Conservation (phyloP, 2,888 invertebrate species). For the Synergus gifuensis region DNA sequence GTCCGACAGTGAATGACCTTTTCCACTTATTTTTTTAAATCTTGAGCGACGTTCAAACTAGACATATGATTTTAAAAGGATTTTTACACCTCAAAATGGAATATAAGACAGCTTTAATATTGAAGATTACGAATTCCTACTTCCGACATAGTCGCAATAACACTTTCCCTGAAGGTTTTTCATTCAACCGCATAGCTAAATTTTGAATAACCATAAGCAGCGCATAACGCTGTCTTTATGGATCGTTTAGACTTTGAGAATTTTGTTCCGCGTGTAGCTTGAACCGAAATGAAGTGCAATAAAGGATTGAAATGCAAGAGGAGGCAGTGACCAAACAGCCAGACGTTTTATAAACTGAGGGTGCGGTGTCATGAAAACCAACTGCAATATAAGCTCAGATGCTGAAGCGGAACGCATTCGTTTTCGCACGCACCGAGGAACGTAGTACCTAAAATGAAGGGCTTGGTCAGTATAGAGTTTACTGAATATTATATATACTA, state of each 20-base stretch:
- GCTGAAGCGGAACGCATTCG: conserved; percentile 28
- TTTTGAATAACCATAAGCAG: neutral
- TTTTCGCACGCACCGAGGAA: conserved; percentile 35
- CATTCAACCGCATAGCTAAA: conserved; percentile 27
- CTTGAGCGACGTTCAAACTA: neutral
- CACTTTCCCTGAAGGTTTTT: conserved; percentile 12
- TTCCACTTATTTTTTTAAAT: neutral
- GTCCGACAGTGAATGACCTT: neutral
- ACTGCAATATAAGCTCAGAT: conserved; percentile 36
- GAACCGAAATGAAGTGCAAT: conserved; percentile 27
- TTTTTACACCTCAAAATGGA: neutral
- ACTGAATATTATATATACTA: too few species aligned
- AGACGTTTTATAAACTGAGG: conserved; percentile 33
- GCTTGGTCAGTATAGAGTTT: neutral
- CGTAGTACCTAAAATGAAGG: neutral
- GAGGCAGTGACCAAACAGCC: conserved; percentile 36
- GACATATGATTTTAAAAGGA: neutral
- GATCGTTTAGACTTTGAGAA: conserved; percentile 4
- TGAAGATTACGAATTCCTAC: neutral
- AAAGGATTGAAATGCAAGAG: conserved; percentile 32
- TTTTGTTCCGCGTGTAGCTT: neutral
- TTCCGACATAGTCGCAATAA: conserved; percentile 5
- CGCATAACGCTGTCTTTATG: conserved; percentile 16
- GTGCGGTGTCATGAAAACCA: conserved; percentile 38
- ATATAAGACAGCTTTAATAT: neutral